A percentile compares a stretch with the other conserved stretches of the same genome.
phyloP scores from a whole-genome alignment of 2,797 vertebrate genomes.

The Adrianichthys oophorus region DNA sequence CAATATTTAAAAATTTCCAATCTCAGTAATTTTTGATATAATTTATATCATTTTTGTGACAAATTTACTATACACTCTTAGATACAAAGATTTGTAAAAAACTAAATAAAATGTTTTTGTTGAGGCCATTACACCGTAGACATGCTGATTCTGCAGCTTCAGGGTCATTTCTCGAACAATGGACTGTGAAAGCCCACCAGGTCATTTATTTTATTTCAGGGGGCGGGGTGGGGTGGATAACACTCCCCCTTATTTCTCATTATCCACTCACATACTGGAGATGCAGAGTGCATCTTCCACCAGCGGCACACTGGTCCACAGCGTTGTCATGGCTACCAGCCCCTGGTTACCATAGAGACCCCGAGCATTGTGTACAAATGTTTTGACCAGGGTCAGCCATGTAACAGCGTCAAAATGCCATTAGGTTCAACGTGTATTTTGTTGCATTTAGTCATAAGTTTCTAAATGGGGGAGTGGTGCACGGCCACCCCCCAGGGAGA shows the following conservation, averaged over 20 bases:
- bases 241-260: slow-evolving; percentile 15
- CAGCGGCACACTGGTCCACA: slow-evolving; percentile 12
- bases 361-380: slow-evolving; percentile 28
- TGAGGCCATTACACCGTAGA: slow-evolving; percentile 55
- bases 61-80: too few species aligned
- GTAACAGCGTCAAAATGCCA: not conserved
- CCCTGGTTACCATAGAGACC: slow-evolving; percentile 52
- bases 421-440: not conserved
- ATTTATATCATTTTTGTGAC: too few species aligned
- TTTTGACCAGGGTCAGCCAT: not conserved
- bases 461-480: too few species aligned
- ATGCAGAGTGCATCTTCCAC: slow-evolving; percentile 33
- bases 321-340: slow-evolving; percentile 61
- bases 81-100: too few species aligned
- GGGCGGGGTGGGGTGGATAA: not conserved
- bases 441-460: too few species aligned
- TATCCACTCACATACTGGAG: slow-evolving; percentile 39
- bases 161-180: slow-evolving; percentile 10
- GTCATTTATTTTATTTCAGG: slow-evolving; percentile 22
- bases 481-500: too few species aligned
- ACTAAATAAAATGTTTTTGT: too few species aligned
- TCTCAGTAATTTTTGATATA: too few species aligned
- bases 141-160: slow-evolving; percentile 17
- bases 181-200: slow-evolving; percentile 1
- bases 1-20: too few species aligned